Percentiles rank a stretch among this genome's conserved stretches.
These are phyloP conservation scores for Amphiprion percula DNA, from an alignment of 2,113 vertebrate species.

Conservation along the genomic window DNA sequence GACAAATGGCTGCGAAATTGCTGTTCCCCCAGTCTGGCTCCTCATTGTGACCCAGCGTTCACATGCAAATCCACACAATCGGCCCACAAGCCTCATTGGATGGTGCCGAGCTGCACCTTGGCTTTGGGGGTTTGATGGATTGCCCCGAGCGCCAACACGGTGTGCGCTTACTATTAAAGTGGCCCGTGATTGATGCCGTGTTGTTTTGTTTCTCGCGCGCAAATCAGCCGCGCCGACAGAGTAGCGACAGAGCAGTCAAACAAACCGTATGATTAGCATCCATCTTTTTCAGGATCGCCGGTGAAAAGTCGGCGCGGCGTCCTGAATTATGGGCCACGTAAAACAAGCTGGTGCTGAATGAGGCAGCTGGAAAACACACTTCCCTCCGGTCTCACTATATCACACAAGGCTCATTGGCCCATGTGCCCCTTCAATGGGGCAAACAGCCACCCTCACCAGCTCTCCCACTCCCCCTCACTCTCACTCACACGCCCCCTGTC, in stretches of 20 bases:
- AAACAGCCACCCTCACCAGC: conserved; percentile 66
- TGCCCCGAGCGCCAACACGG: conserved; percentile 36
- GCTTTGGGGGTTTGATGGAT: conserved; percentile 65
- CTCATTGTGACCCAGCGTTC: conserved; percentile 78
- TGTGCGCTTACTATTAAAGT: conserved; percentile 48
- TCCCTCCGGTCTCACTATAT: conserved; percentile 54
- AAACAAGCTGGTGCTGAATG: conserved; percentile 59
- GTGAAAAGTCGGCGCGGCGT: background rate
- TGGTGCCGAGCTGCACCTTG: conserved; percentile 24
- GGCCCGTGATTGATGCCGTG: conserved; percentile 48
- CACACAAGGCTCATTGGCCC: conserved; percentile 69
- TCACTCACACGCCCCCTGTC: conserved; percentile 79
- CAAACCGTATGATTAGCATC: conserved; percentile 48
- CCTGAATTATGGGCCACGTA: conserved; percentile 42
- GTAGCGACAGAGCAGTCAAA: conserved; percentile 50
- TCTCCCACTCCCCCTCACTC: conserved; percentile 62
- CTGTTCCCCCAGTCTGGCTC: conserved; percentile 73
- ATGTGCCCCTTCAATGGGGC: conserved; percentile 70
- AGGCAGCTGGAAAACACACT: conserved; percentile 50
- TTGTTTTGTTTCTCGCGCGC: conserved; percentile 49
- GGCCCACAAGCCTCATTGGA: conserved; percentile 47
- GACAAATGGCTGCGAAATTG: conserved; percentile 74
- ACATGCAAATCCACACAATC: conserved; percentile 79
- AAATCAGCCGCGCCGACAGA: conserved; percentile 49
- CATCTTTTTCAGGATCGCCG: conserved; percentile 45